Evolutionary conservation across 2,797 vertebrate genomes (phyloP), one percentile per base, ranked within the genome.

Genomic region (Gallinago stenura): DNA sequence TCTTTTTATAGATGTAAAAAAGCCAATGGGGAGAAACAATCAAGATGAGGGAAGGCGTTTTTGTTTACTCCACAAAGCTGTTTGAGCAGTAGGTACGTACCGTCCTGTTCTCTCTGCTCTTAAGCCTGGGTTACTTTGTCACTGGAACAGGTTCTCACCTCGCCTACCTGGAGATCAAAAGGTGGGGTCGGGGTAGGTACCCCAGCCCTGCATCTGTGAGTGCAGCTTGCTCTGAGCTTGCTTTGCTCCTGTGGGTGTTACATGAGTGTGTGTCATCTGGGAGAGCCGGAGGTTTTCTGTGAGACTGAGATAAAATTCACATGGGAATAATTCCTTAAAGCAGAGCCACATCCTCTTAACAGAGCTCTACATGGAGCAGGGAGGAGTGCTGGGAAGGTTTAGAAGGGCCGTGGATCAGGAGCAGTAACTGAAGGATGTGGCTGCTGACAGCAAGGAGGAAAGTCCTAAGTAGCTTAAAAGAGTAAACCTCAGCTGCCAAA

Each of bases 101-200:
- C 77, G 6, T 43, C 72, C 48, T 80, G 31, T 43, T 45, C n/a
- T 68, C 77, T 69, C 68, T 31, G 45, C 7, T 6, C 9, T 71
- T 88, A 46, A 18, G 26, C 21, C 54, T 76, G 31, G 24, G 14
- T 60, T 53, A 33, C 26, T 64, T 73, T 16, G 30, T 46, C n/a
- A 7, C 50, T 45, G 30, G 13, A 15, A 37, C 5, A 64, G 43
- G n/a, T 60, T 73, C 60, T 73, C 10, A 15, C 45, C 60, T 80
- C 4, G 1, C 6, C 5, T 16, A 21, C 19, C 15, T 7, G 48
- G 33, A 69, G 37, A 21, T n/a, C 43, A 80, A 57, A 56, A 14
- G 1, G 4, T 2, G 0, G 16, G 3, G 26, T 41, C 2, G 1
- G 31, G 18, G 30, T 31, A 28, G 54, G 22, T 41, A 66, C 48